Evolutionary conservation across 2,113 vertebrate species (phyloP).

Genomic region (Cyprinodon tularosa): DNA sequence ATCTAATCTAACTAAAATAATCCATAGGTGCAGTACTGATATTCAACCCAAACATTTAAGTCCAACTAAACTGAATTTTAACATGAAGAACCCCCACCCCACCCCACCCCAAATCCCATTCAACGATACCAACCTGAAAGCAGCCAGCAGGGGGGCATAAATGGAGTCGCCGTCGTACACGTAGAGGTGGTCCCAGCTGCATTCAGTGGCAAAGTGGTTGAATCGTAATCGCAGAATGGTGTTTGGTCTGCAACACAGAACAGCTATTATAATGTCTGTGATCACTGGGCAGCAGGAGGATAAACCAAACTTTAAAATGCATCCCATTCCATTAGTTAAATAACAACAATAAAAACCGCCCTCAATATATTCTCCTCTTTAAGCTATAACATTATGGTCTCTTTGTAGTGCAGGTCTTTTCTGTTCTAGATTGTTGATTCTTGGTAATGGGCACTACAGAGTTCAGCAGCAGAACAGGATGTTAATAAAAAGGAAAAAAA

Average conservation of each 20-base stretch:
- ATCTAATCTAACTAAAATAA: too few relatives aligned
- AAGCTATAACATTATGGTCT: neutral
- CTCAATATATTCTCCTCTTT: neutral
- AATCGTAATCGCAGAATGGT: slow-evolving; percentile 91
- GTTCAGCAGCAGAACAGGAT: neutral
- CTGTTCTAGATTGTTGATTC: too few relatives aligned
- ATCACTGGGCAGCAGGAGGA: neutral
- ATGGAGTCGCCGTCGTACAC: slow-evolving; percentile 98
- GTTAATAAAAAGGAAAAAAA: neutral
- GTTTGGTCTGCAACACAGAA: slow-evolving; percentile 83
- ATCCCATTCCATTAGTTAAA: neutral
- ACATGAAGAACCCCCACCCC: neutral
- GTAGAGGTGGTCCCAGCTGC: slow-evolving; percentile 99
- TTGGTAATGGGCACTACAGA: neutral
- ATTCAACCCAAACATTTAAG: neutral
- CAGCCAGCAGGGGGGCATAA: slow-evolving; percentile 93
- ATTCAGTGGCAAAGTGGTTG: slow-evolving; percentile 98
- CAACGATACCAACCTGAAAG: slow-evolving; percentile 87
- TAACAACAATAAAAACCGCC: neutral
- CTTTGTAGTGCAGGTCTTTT: too few relatives aligned
- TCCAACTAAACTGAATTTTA: neutral
- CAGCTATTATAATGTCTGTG: neutral
- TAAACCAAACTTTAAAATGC: neutral
- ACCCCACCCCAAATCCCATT: neutral
- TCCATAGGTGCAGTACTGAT: neutral